These are phyloP conservation scores for Drosophila repleta DNA, from an alignment of 1,140 invertebrate species.

Conservation along the genomic window DNA sequence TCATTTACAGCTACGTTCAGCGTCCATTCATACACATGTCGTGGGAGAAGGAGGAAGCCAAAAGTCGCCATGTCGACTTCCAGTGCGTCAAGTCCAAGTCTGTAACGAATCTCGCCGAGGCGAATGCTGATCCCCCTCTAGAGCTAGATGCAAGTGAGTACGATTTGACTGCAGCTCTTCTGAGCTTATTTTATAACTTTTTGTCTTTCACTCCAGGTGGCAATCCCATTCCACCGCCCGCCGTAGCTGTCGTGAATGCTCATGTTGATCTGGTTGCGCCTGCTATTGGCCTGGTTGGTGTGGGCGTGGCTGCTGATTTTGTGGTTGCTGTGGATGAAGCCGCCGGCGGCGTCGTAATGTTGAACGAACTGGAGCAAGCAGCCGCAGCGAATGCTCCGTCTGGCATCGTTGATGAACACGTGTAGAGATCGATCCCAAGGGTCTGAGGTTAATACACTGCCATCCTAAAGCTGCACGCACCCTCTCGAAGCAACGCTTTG, in stretches of 20 bases:
- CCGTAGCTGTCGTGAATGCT: conserved; percentile 63
- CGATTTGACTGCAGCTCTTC: neutral
- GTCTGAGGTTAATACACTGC: conserved; percentile 51
- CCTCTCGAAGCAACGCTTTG: conserved; percentile 53
- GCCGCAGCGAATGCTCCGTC: conserved; percentile 47
- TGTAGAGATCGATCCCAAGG: conserved; percentile 34
- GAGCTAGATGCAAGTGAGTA: conserved; percentile 86
- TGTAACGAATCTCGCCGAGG: conserved; percentile 95
- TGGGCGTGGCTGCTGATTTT: conserved; percentile 37
- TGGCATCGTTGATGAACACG: conserved; percentile 56
- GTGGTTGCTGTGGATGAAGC: conserved; percentile 77
- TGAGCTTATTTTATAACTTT: neutral
- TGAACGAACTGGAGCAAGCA: conserved; percentile 69
- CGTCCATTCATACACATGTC: conserved; percentile 99
- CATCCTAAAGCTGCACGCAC: conserved; percentile 57
- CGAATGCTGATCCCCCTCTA: conserved; percentile 93
- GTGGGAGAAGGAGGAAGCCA: conserved; percentile 99
- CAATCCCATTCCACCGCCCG: conserved; percentile 84
- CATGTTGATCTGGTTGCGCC: conserved; percentile 47
- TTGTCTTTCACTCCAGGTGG: conserved; percentile 78
- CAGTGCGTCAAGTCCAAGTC: conserved; percentile 98
- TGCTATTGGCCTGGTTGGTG: conserved; percentile 34
- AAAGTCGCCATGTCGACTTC: conserved; percentile 99
- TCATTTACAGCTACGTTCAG: conserved; percentile 99
- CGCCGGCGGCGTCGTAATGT: conserved; percentile 64